phyloP scores from a whole-genome alignment of 1,140 invertebrate genomes.

The Meteorus sp. region DNA sequence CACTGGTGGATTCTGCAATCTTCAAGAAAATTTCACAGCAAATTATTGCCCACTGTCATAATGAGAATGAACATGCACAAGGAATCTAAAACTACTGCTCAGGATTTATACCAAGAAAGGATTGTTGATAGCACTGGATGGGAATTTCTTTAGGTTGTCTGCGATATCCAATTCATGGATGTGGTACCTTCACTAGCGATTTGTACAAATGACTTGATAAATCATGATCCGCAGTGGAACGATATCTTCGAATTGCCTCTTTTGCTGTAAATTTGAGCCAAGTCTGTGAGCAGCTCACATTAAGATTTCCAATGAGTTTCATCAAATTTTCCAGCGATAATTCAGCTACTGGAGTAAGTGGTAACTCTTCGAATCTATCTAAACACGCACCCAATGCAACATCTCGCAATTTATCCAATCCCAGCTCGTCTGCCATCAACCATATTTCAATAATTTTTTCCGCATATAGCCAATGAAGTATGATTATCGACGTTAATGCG shows the following conservation, averaged over 20 bases:
- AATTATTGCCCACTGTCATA: not conserved
- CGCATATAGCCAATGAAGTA: slow-evolving; percentile 25
- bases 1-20: slow-evolving; percentile 4
- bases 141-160: not conserved
- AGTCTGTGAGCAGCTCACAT: slow-evolving; percentile 22
- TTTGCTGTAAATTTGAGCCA: slow-evolving; percentile 4
- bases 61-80: not conserved
- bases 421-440: slow-evolving; percentile 35
- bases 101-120: not conserved
- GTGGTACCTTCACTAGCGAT: slow-evolving; percentile 15
- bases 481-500: slow-evolving; percentile 30
- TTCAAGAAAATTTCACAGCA: not conserved
- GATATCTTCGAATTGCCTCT: not conserved
- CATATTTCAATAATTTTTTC: slow-evolving; percentile 35
- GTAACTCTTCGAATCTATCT: slow-evolving; percentile 37
- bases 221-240: slow-evolving; percentile 7
- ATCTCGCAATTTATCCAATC: slow-evolving; percentile 27
- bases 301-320: slow-evolving; percentile 35
- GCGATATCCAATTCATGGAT: not conserved
- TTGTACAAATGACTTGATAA: slow-evolving; percentile 12
- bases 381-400: slow-evolving; percentile 34
- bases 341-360: slow-evolving; percentile 12
- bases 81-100: not conserved
- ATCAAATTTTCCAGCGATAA: slow-evolving; percentile 27
- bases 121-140: slow-evolving; percentile 10